Evolutionary conservation across 2,797 vertebrate species (phyloP).

Genomic region (Harpagifer antarcticus): DNA sequence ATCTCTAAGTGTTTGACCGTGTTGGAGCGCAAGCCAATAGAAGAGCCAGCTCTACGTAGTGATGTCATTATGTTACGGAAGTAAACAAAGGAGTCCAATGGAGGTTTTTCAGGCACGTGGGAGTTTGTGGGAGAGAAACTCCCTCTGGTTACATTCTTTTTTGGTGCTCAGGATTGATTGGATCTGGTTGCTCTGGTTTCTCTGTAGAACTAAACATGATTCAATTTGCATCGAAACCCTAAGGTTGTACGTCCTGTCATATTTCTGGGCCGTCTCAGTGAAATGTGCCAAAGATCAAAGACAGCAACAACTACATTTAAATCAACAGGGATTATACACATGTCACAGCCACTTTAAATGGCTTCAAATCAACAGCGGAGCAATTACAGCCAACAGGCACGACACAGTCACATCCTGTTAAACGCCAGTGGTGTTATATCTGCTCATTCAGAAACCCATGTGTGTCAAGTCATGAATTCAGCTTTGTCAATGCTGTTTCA

Average conservation of each 20-base stretch:
- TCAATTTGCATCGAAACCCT: constrained; percentile 1
- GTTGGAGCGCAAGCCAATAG: too few species aligned
- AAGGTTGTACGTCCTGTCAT: constrained; percentile 11
- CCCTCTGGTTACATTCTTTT: not conserved
- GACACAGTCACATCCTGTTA: constrained; percentile 34
- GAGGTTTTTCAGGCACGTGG: too few species aligned
- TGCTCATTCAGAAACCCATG: constrained; percentile 35
- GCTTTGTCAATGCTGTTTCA: not conserved
- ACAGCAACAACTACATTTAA: constrained; percentile 49
- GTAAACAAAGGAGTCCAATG: too few species aligned
- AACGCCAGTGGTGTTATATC: constrained; percentile 14
- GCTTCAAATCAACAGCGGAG: constrained; percentile 56
- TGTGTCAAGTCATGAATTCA: constrained; percentile 9
- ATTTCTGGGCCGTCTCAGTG: constrained; percentile 15
- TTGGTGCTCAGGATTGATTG: not conserved
- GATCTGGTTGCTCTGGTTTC: not conserved
- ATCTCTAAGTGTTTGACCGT: too few species aligned
- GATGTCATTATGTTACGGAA: too few species aligned
- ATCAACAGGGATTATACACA: constrained; percentile 58
- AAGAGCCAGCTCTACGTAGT: too few species aligned
- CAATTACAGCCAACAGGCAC: constrained; percentile 53
- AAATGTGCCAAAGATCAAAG: constrained; percentile 53
- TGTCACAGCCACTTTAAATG: constrained; percentile 57
- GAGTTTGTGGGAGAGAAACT: too few species aligned
- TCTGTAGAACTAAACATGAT: not conserved